phyloP scores from a whole-genome alignment of 2,113 vertebrate species.

The Strix aluco region DNA sequence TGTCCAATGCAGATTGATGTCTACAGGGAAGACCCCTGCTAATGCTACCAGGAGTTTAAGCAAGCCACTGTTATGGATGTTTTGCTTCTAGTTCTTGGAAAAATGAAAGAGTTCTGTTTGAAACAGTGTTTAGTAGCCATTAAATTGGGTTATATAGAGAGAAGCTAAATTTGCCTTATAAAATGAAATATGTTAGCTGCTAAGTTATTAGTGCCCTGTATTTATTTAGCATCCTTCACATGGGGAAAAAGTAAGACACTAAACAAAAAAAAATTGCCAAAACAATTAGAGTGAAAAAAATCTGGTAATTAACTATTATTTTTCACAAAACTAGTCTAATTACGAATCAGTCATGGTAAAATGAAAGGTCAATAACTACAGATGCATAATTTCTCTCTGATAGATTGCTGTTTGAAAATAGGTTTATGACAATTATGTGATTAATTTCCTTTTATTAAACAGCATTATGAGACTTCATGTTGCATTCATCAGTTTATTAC shows the following conservation, averaged over 20 bases:
- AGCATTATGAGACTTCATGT: slow-evolving; percentile 77
- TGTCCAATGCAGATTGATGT: not conserved
- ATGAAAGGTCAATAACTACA: slow-evolving; percentile 82
- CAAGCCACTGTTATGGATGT: not conserved
- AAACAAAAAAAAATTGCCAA: slow-evolving; percentile 52
- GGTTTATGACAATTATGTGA: slow-evolving; percentile 82
- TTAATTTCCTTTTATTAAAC: slow-evolving; percentile 83
- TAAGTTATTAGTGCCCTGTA: slow-evolving; percentile 3
- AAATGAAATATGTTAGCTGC: slow-evolving; percentile 19
- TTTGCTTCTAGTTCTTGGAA: not conserved
- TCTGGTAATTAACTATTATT: slow-evolving; percentile 77
- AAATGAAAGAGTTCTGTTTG: not conserved
- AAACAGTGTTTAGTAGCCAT: not conserved
- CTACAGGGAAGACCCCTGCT: not conserved
- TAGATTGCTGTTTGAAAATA: slow-evolving; percentile 83
- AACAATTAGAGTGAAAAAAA: slow-evolving; percentile 75
- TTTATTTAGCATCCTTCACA: slow-evolving; percentile 53
- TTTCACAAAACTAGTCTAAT: slow-evolving; percentile 77
- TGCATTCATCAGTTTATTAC: slow-evolving; percentile 77
- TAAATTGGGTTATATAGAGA: not conserved
- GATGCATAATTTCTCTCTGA: slow-evolving; percentile 81
- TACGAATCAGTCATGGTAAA: slow-evolving; percentile 77
- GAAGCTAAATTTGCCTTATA: not conserved
- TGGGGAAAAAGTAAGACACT: slow-evolving; percentile 11
- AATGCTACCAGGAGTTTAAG: not conserved